Base-by-base conservation (phyloP, 2,797 vertebrate species). In the Enteromius anoplus region DNA sequence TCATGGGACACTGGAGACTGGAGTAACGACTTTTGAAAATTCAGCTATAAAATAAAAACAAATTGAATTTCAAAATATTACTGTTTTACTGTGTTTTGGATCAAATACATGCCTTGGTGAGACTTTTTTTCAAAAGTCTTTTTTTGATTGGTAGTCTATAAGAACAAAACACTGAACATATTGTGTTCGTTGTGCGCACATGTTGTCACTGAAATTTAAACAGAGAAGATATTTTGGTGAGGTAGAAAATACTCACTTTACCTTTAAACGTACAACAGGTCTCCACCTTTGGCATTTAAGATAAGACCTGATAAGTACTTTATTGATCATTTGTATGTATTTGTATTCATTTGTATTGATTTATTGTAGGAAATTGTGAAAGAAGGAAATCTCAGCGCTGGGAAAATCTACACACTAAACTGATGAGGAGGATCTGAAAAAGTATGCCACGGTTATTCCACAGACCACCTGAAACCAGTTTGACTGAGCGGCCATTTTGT, bases 291-390 rank as follows among this genome's bases (percentile, higher is more conserved):
- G 53, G 58, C 58, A 73, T 73, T 64, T 37, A 60, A 73, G 80
- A 73, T 81, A 81, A 81, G 69, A 51, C 55, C 55, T 62, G 70
- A 55, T 75, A 68, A 47, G 62, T 42, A 53, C 17, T 82, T 82
- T 68, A 76, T 82, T 68, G 81, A 82, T 58, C 15, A 15, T 62
- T 82, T 69, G 23, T 34, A 21, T n/a, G n/a, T n/a, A n/a, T n/a
- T n/a, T n/a, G n/a, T n/a, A n/a, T n/a, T n/a, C n/a, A n/a, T n/a
- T n/a, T n/a, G n/a, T n/a, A n/a, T n/a, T n/a, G n/a, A n/a, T n/a
- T n/a, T n/a, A n/a, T n/a, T n/a, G n/a, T n/a, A n/a, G 64, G 64
- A 69, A 51, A 23, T 64, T 72, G 29, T 66, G 49, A 82, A 53
- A 71, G 32, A 82, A 37, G 58, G 21, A 53, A 75, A 65, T 64